Evolutionary conservation across 2,888 invertebrate species (phyloP).

Genomic region (Caenorhabditis sulstoni): DNA sequence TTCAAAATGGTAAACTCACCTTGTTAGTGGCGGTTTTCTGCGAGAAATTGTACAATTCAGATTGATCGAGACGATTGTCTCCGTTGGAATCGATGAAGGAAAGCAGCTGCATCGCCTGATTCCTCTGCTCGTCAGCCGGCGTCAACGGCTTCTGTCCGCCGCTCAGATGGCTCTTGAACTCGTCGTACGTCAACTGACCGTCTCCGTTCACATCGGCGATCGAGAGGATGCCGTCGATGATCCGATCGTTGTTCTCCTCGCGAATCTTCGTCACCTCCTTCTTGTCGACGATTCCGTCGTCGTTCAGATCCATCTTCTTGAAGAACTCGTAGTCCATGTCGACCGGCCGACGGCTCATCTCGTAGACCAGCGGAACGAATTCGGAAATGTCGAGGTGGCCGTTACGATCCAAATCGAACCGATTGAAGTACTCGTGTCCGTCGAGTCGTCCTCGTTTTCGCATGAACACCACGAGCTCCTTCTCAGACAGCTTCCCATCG

Average conservation of each 20-base stretch:
- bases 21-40: constrained; percentile 59
- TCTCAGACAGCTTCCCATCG: constrained; percentile 48
- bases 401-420: constrained; percentile 71
- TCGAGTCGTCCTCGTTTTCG: constrained; percentile 52
- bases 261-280: constrained; percentile 50
- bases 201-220: constrained; percentile 76
- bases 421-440: constrained; percentile 63
- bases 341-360: constrained; percentile 70
- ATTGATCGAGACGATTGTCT: constrained; percentile 67
- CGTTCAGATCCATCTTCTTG: constrained; percentile 73
- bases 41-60: constrained; percentile 73
- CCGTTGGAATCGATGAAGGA: constrained; percentile 73
- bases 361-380: constrained; percentile 78
- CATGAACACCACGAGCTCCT: constrained; percentile 43
- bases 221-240: constrained; percentile 74
- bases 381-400: constrained; percentile 71
- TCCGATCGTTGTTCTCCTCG: constrained; percentile 62
- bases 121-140: constrained; percentile 68
- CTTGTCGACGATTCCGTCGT: constrained; percentile 68
- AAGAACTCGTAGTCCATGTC: constrained; percentile 74
- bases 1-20: constrained; percentile 20
- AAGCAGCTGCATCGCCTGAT: constrained; percentile 74
- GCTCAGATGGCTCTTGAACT: constrained; percentile 68
- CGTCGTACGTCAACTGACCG: constrained; percentile 69
- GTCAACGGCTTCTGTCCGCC: constrained; percentile 44